Conservation (phyloP, 2,888 invertebrate genomes). For the Formica aserva region DNA sequence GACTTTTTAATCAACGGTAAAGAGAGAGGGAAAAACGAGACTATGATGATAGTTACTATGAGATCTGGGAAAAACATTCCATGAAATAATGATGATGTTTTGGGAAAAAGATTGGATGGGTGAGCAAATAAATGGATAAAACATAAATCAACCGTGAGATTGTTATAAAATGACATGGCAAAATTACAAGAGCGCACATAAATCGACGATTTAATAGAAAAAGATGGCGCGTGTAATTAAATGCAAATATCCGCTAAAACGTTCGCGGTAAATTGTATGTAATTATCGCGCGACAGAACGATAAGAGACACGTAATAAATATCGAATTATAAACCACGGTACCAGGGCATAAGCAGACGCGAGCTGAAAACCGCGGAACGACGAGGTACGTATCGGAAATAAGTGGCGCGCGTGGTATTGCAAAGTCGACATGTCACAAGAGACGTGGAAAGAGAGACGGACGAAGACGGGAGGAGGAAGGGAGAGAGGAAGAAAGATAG, state of each 20-base stretch:
- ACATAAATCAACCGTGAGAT: neutral
- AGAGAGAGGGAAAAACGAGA: neutral
- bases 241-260: neutral
- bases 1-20: slow-evolving; percentile 13
- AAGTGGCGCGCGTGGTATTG: slow-evolving; percentile 50
- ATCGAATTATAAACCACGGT: neutral
- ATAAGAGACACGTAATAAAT: slow-evolving; percentile 12
- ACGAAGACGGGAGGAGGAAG: slow-evolving; percentile 25
- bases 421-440: slow-evolving; percentile 52
- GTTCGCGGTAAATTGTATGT: neutral
- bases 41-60: slow-evolving; percentile 20
- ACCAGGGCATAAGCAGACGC: slow-evolving; percentile 20
- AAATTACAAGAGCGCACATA: neutral
- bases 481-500: slow-evolving; percentile 24
- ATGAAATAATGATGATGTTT: neutral
- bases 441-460: slow-evolving; percentile 23
- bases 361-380: slow-evolving; percentile 49
- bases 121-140: neutral
- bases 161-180: neutral
- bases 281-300: neutral
- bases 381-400: slow-evolving; percentile 46
- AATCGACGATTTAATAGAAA: neutral
- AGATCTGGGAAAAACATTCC: neutral
- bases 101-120: neutral
- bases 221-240: neutral